Percentiles rank a stretch among this genome's conserved stretches.
These are phyloP conservation scores for Blastomussa wellsi DNA, from an alignment of 92 coral and sea anemone genomes.

Conservation along the genomic window DNA sequence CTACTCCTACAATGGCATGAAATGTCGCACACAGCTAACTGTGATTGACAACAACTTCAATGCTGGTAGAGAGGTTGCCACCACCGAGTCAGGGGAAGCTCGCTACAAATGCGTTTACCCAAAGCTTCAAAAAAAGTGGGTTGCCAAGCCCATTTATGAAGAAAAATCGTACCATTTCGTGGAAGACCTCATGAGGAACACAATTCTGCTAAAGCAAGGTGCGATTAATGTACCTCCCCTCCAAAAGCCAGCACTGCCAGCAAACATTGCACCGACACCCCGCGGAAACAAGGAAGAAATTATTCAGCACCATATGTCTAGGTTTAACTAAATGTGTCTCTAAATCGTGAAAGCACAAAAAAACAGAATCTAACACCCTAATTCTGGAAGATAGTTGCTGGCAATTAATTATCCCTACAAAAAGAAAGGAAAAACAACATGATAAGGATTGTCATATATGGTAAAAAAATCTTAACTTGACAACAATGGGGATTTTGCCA, in stretches of 20 bases:
- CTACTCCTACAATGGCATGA: slow-evolving; percentile 45
- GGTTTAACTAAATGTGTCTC: background rate
- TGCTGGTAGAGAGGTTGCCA: slow-evolving; percentile 16
- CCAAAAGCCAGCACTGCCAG: background rate
- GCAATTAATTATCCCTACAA: too few species aligned
- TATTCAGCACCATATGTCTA: slow-evolving; percentile 11
- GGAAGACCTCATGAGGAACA: background rate
- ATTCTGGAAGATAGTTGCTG: too few species aligned
- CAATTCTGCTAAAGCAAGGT: slow-evolving; percentile 9
- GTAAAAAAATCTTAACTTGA: too few species aligned
- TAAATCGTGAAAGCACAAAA: too few species aligned
- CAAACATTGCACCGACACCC: slow-evolving; percentile 7
- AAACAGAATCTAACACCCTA: too few species aligned
- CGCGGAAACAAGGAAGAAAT: slow-evolving; percentile 1
- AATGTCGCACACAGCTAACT: slow-evolving; percentile 27
- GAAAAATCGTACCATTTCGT: slow-evolving; percentile 22
- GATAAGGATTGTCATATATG: too few species aligned
- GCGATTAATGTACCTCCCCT: slow-evolving; percentile 6
- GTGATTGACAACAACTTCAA: background rate
- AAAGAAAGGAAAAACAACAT: too few species aligned
- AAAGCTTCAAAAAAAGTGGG: slow-evolving; percentile 10
- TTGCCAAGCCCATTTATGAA: background rate
- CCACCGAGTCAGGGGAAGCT: slow-evolving; percentile 18
- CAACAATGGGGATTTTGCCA: too few species aligned
- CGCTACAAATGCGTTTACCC: slow-evolving; percentile 25